phyloP scores from a whole-genome alignment of 1,140 invertebrate species.

The Penaeus indicus region DNA sequence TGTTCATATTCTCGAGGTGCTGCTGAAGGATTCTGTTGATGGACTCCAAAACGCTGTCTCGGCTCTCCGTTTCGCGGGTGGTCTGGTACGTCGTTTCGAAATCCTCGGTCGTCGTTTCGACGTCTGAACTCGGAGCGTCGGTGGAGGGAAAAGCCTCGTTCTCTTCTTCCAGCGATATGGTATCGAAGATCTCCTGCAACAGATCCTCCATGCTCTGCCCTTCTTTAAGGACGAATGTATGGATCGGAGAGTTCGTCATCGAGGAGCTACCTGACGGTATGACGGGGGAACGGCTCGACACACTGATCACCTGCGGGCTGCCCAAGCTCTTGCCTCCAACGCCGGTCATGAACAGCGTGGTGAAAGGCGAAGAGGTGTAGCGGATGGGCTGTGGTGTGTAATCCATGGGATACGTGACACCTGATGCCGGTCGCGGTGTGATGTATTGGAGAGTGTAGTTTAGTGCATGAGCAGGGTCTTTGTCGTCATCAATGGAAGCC shows the following conservation, averaged over 20 bases:
- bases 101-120: slow-evolving; percentile 17
- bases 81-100: slow-evolving; percentile 39
- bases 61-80: slow-evolving; percentile 20
- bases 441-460: slow-evolving; percentile 9
- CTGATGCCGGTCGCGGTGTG: background rate
- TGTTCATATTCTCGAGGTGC: slow-evolving; percentile 36
- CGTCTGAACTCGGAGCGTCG: background rate
- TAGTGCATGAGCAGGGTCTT: background rate
- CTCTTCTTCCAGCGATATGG: slow-evolving; percentile 62
- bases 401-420: background rate
- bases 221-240: slow-evolving; percentile 67
- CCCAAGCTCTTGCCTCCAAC: slow-evolving; percentile 23
- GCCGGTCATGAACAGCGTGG: slow-evolving; percentile 56
- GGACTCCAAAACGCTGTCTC: slow-evolving; percentile 39
- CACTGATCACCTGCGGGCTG: slow-evolving; percentile 52
- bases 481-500: too few species aligned
- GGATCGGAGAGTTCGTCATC: slow-evolving; percentile 67
- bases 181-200: slow-evolving; percentile 66
- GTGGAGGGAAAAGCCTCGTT: slow-evolving; percentile 47
- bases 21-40: slow-evolving; percentile 46
- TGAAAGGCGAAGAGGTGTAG: slow-evolving; percentile 33
- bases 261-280: background rate
- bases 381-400: background rate
- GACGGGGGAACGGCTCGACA: slow-evolving; percentile 43
- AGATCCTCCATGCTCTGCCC: slow-evolving; percentile 67